These are phyloP conservation scores for Anastrepha ludens DNA, from an alignment of 1,140 invertebrate species.

Conservation along the genomic window DNA sequence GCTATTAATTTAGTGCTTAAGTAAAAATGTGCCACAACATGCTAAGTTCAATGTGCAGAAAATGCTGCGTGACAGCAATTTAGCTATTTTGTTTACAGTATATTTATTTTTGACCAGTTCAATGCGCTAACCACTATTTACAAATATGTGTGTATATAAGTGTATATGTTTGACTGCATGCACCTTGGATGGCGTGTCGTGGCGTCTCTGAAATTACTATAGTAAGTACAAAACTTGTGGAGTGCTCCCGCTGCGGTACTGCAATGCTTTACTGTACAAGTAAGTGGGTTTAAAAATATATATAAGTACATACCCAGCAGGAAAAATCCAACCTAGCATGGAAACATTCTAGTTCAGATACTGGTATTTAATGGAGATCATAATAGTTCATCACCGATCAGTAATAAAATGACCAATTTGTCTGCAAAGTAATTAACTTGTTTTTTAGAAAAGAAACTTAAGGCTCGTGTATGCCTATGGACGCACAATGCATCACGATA, in stretches of 20 bases:
- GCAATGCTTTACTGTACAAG: not conserved
- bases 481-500: too few species aligned
- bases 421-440: too few species aligned
- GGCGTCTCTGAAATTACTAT: constrained; percentile 21
- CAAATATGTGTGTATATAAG: not conserved
- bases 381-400: too few species aligned
- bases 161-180: constrained; percentile 18
- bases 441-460: too few species aligned
- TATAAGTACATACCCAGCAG: too few species aligned
- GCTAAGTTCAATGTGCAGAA: constrained; percentile 56
- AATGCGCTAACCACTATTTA: constrained; percentile 41
- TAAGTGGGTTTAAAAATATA: too few species aligned
- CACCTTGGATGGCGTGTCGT: constrained; percentile 6
- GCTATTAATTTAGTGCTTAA: constrained; percentile 51
- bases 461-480: too few species aligned
- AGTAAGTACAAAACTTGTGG: constrained; percentile 25
- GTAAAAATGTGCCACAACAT: constrained; percentile 53
- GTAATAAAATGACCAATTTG: too few species aligned
- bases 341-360: too few species aligned
- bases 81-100: constrained; percentile 52
- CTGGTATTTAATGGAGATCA: too few species aligned
- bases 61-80: constrained; percentile 53
- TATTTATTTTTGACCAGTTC: constrained; percentile 50
- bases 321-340: too few species aligned
- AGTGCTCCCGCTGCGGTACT: constrained; percentile 11